Conservation (phyloP, 2,797 vertebrate species). For the Poecilia gillii region DNA sequence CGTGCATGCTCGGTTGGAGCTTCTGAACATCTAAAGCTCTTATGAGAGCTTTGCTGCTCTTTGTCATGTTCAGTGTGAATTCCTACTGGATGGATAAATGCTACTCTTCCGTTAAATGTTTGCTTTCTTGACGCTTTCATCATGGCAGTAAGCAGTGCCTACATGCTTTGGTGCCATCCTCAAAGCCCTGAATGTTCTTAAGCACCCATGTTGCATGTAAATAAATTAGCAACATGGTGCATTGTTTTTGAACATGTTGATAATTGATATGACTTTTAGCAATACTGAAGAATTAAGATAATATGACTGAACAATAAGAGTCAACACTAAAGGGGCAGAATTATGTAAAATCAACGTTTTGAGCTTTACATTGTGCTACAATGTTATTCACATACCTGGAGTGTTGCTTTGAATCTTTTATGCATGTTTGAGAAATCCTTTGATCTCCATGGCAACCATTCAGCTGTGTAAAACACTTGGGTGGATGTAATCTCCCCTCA, state of each 20-base stretch:
- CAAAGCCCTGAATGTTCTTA: not conserved
- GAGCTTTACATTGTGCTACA: too few relatives aligned
- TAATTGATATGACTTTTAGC: not conserved
- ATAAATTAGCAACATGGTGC: not conserved
- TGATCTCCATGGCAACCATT: too few relatives aligned
- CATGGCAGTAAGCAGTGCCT: not conserved
- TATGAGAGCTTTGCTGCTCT: not conserved
- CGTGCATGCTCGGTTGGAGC: slow-evolving; percentile 2
- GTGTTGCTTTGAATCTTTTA: too few relatives aligned
- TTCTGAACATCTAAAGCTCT: not conserved
- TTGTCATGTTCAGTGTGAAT: not conserved
- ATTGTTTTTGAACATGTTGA: not conserved
- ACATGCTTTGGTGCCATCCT: not conserved
- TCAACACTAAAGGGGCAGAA: too few relatives aligned
- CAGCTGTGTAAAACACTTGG: too few relatives aligned
- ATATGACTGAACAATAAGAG: not conserved
- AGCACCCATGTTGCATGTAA: not conserved
- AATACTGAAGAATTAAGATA: not conserved
- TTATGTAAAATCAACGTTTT: too few relatives aligned
- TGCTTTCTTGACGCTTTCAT: not conserved
- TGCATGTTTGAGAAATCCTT: too few relatives aligned
- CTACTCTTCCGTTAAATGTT: not conserved
- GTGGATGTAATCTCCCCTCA: too few relatives aligned
- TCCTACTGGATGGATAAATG: slow-evolving; percentile 2
- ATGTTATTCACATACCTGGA: too few relatives aligned